phyloP scores from a whole-genome alignment of 2,797 vertebrate species.

The Microhierax caerulescens region DNA sequence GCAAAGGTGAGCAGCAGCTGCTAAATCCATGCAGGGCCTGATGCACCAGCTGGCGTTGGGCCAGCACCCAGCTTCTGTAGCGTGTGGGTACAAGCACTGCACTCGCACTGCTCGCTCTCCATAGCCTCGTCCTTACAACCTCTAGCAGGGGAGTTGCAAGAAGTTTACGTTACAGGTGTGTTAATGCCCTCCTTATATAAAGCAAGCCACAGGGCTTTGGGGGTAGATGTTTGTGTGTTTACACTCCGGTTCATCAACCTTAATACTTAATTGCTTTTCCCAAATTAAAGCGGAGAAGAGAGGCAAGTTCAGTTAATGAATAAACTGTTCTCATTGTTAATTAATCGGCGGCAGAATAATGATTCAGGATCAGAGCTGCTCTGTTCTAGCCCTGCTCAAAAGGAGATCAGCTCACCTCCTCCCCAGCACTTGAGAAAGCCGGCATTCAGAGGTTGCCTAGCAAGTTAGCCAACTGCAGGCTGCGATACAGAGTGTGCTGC shows the following conservation, averaged over 20 bases:
- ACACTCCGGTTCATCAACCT: neutral
- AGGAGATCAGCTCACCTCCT: slow-evolving; percentile 41
- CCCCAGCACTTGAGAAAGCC: slow-evolving; percentile 38
- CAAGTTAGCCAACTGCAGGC: slow-evolving; percentile 12
- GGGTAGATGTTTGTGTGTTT: neutral
- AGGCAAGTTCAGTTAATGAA: slow-evolving; percentile 43
- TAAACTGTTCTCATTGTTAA: slow-evolving; percentile 55
- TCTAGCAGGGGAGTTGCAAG: neutral
- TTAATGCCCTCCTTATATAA: neutral
- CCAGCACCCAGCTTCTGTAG: neutral
- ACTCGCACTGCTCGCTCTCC: neutral
- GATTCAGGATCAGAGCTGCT: slow-evolving; percentile 29
- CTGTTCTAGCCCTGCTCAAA: slow-evolving; percentile 30
- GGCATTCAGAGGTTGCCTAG: slow-evolving; percentile 59
- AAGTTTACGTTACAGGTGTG: neutral
- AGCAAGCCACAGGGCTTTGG: neutral
- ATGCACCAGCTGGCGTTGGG: neutral
- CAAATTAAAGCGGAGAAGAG: slow-evolving; percentile 35
- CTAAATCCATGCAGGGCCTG: neutral
- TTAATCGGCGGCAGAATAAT: slow-evolving; percentile 40
- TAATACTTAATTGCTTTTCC: slow-evolving; percentile 34
- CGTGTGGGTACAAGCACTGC: neutral
- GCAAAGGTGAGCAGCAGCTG: neutral
- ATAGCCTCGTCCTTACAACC: neutral
- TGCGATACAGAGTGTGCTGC: neutral